A percentile compares a stretch with the other conserved stretches of the same genome.
Evolutionary conservation across 2,797 vertebrate species (phyloP).

Genomic region (Cyclura pinguis): DNA sequence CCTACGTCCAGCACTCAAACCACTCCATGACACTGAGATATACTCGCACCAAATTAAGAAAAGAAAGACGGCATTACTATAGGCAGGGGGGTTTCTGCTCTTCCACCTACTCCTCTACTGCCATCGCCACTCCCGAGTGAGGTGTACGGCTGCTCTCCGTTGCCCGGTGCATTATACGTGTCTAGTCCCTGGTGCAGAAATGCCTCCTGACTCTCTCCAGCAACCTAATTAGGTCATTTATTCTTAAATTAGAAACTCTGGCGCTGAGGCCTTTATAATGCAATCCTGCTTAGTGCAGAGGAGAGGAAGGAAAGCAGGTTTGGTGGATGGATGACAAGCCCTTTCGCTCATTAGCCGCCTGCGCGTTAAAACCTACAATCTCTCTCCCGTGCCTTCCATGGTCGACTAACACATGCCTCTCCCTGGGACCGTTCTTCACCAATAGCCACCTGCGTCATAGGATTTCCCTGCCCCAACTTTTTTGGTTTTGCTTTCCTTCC

Average conservation of each 20-base stretch:
- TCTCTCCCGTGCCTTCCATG: rapidly evolving
- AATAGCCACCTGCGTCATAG: background rate
- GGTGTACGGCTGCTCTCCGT: too few relatives aligned
- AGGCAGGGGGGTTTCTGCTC: background rate
- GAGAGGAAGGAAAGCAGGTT: conserved; percentile 2
- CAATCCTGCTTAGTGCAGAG: background rate
- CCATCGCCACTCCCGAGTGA: background rate
- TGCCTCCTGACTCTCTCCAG: conserved; percentile 10
- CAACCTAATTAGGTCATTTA: conserved; percentile 53
- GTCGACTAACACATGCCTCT: conserved; percentile 44
- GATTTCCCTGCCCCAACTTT: background rate
- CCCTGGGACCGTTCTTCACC: conserved; percentile 26
- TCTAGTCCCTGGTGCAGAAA: background rate
- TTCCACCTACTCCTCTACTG: too few relatives aligned
- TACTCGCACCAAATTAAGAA: too few relatives aligned
- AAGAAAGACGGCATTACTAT: too few relatives aligned
- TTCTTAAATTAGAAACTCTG: conserved; percentile 58
- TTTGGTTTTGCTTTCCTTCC: conserved; percentile 40
- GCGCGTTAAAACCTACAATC: background rate
- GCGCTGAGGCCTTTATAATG: conserved; percentile 10
- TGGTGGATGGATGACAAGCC: background rate
- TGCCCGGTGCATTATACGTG: too few relatives aligned
- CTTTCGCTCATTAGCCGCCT: background rate
- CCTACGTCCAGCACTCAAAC: too few relatives aligned
- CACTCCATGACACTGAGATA: too few relatives aligned